Percentiles rank a stretch among this genome's conserved stretches.
Evolutionary conservation across 2,888 invertebrate genomes (phyloP).

Genomic region (Lomographa bimaculata): DNA sequence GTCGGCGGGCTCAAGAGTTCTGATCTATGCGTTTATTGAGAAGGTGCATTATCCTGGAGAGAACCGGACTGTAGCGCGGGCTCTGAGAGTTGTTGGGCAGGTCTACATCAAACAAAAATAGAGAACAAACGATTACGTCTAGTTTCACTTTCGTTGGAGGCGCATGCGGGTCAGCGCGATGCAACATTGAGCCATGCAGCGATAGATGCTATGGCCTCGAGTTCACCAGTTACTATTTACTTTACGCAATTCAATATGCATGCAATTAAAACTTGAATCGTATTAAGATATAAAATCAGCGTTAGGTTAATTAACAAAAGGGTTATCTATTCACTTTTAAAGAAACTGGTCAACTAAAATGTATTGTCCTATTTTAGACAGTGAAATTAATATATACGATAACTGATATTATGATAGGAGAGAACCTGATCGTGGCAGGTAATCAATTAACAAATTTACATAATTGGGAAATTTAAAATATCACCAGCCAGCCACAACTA

Average conservation of each 20-base stretch:
- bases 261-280: constrained; percentile 4
- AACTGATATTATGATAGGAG: no score
- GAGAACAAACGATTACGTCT: constrained; percentile 57
- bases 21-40: not conserved
- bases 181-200: constrained; percentile 43
- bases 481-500: not conserved
- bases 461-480: constrained; percentile 3
- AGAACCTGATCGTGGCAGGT: no score
- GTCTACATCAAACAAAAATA: constrained; percentile 46
- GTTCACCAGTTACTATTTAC: constrained; percentile 10
- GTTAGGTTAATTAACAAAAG: no score
- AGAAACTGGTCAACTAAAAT: no score
- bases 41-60: constrained; percentile 12
- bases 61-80: constrained; percentile 2
- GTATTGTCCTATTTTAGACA: no score
- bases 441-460: no score
- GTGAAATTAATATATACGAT: no score
- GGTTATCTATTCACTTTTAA: no score
- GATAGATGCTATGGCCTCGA: constrained; percentile 11
- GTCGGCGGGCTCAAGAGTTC: no score
- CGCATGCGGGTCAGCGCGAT: constrained; percentile 57
- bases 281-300: no score
- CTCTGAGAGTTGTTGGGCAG: constrained; percentile 35
- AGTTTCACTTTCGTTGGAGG: constrained; percentile 71
- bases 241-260: constrained; percentile 12